Evolutionary conservation across 2,113 vertebrate genomes (phyloP).

Genomic region (human (Homo sapiens)): GRCh38 chr13:53991501-53992000

Average conservation of each 20-base stretch:
- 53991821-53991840: not conserved
- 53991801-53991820: not conserved
- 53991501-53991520: not conserved
- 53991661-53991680: not conserved
- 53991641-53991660: not conserved
- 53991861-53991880: constrained; percentile 25
- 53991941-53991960: constrained; percentile 70
- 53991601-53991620: not conserved
- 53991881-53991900: constrained; percentile 42
- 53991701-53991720: not conserved
- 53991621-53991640: not conserved
- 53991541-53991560: not conserved
- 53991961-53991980: constrained; percentile 69
- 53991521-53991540: not conserved
- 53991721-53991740: too few relatives aligned
- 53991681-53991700: not conserved
- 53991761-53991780: not conserved
- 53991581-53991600: not conserved
- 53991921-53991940: constrained; percentile 68
- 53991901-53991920: constrained; percentile 65
- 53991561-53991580: not conserved
- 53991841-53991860: constrained; percentile 26
- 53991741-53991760: not conserved
- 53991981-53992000: constrained; percentile 71
- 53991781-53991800: not conserved